phyloP scores from a whole-genome alignment of 2,113 vertebrate genomes.

The Grammomys surdaster region DNA sequence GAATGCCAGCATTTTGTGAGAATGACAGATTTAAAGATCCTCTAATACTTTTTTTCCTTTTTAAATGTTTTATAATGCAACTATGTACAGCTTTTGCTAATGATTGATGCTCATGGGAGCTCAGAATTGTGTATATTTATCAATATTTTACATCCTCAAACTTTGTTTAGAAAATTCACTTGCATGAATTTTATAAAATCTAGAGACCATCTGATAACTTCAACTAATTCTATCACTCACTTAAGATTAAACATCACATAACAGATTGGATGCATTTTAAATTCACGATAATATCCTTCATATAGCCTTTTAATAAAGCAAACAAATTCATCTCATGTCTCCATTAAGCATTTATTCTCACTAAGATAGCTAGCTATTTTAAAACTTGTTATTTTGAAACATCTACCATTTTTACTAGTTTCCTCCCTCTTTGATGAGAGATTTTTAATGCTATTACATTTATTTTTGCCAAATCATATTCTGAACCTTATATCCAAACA shows the following conservation, averaged over 20 bases:
- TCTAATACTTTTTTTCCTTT: not conserved
- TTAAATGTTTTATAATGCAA: not conserved
- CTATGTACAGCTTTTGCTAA: not conserved
- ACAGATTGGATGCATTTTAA: conserved; percentile 32
- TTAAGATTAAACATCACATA: not conserved
- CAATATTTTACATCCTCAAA: not conserved
- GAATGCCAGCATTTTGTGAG: not conserved
- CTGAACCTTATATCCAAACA: not conserved
- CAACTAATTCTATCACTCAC: not conserved
- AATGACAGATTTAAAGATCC: not conserved
- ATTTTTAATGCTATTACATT: not conserved
- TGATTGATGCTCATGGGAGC: not conserved
- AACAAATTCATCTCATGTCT: not conserved
- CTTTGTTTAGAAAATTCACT: not conserved
- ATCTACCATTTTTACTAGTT: not conserved
- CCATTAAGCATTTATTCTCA: not conserved
- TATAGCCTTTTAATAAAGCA: not conserved
- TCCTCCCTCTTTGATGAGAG: not conserved
- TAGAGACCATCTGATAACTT: not conserved
- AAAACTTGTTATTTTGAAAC: not conserved
- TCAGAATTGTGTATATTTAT: not conserved
- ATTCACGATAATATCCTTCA: conserved; percentile 22
- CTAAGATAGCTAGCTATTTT: not conserved
- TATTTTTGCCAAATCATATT: not conserved
- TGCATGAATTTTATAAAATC: not conserved